Evolutionary conservation across 2,797 vertebrate genomes (phyloP), one percentile per base, ranked within the genome.

Genomic region (Enteromius viviparus): DNA sequence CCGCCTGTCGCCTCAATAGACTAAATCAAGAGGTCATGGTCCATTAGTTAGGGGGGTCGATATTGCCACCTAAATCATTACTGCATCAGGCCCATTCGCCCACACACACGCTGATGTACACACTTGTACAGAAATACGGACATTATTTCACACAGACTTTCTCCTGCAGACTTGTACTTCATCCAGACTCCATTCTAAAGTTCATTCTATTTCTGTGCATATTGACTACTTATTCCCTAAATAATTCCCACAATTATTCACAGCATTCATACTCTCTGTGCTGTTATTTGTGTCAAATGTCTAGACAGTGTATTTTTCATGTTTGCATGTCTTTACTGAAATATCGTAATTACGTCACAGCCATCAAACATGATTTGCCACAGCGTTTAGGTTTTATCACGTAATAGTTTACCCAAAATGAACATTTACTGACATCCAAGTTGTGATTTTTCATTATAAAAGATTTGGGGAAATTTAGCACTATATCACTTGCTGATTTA

Each of bases 11-110:
- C 77, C 87, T 86, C 88, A 88, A 83, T 84, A 87, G 86, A 89
- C 86, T 85, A 86, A 88, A 87, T 87, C 85, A 83, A 87, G 84
- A 89, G 87, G 87, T 88, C 88, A 76, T 47, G 78, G 69, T 87
- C 76, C 87, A 84, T 82, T 58, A 81, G 68, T 85, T 82, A 81
- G 62, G 66, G 83, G 75, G 84, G 80, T 66, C 51, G 71, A 88
- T 88, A 88, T 87, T 26, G 82, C 79, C 45, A 58, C 87, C 81
- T 89, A 86, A 88, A 90, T 91, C 69, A 90, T 89, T 75, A 81
- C 78, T 81, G 47, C 42, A 64, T 60, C 37, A n/a, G 26, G 65
- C 53, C 53, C 10, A 0, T 68, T 70, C 29, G 76, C 70, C 62
- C 80, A 79, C 84, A 84, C 85, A 74, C 64, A 45, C 68, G 21